Conservation (phyloP, 2,113 vertebrate genomes). For the Macrotis lagotis region DNA sequence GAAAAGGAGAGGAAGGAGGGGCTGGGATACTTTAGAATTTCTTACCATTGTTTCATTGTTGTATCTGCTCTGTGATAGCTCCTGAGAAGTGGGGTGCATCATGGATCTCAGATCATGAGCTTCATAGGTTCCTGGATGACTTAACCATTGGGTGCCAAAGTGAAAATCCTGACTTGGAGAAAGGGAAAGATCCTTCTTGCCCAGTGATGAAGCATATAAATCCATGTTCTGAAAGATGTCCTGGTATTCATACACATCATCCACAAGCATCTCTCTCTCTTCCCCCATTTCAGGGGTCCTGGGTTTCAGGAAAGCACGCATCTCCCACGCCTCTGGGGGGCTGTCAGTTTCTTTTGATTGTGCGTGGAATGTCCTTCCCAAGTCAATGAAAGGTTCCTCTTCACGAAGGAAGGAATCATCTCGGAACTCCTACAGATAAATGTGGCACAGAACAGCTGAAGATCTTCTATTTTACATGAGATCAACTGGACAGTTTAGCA, state of each 20-base stretch:
- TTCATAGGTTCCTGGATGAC: conserved; percentile 31
- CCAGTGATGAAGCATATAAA: not conserved
- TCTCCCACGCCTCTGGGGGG: conserved; percentile 85
- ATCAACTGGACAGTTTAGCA: not conserved
- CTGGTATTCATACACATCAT: conserved; percentile 84
- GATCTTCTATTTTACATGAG: not conserved
- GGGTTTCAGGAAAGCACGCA: conserved; percentile 81
- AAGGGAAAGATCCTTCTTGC: conserved; percentile 20
- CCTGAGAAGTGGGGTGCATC: conserved; percentile 27
- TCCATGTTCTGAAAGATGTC: conserved; percentile 56
- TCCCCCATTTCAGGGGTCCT: conserved; percentile 60
- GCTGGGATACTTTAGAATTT: not conserved
- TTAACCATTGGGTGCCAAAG: conserved; percentile 64
- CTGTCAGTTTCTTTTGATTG: conserved; percentile 73
- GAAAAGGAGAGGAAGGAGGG: not conserved
- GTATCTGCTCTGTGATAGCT: conserved; percentile 58
- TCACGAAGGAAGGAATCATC: conserved; percentile 83
- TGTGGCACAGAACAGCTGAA: conserved; percentile 7
- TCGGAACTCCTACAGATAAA: conserved; percentile 82
- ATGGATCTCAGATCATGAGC: conserved; percentile 27
- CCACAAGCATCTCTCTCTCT: conserved; percentile 89
- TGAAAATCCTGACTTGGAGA: conserved; percentile 5
- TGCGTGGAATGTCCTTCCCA: conserved; percentile 84
- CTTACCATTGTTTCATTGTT: conserved; percentile 70
- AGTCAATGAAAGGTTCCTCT: conserved; percentile 85